Percentiles rank a stretch among this genome's conserved stretches.
Conservation (phyloP, 2,113 vertebrate species). For the Ibidorhyncha struthersii region DNA sequence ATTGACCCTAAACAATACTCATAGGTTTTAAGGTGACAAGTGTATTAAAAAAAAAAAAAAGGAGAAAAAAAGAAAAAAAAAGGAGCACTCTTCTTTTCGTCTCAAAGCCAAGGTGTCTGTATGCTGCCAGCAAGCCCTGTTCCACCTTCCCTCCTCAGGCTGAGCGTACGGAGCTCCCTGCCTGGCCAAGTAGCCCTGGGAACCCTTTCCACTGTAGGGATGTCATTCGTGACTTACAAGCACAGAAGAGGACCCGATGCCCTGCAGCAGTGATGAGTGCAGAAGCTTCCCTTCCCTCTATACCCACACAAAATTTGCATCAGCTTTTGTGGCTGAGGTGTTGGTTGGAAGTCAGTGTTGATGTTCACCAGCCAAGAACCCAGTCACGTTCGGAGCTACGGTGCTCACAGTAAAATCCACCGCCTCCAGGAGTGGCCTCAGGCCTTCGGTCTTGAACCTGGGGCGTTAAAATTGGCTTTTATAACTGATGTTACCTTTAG, state of each 20-base stretch:
- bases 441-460: neutral
- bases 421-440: neutral
- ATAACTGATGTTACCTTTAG: neutral
- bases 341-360: neutral
- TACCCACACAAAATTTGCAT: neutral
- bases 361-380: neutral
- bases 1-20: neutral
- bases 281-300: neutral
- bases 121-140: neutral
- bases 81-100: neutral
- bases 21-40: neutral
- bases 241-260: rapidly evolving
- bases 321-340: neutral
- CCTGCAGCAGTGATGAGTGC: neutral
- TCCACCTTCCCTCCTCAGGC: neutral
- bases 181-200: rapidly evolving
- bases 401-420: too few relatives aligned
- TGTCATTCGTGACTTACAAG: neutral
- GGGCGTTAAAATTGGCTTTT: neutral
- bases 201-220: rapidly evolving
- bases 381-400: rapidly evolving
- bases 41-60: neutral
- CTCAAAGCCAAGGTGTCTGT: neutral
- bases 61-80: neutral
- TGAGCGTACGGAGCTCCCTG: rapidly evolving